Percentiles rank a stretch among this genome's conserved stretches.
These are phyloP conservation scores for Gastrophysa polygoni DNA, from an alignment of 2,888 invertebrate genomes.

Conservation along the genomic window DNA sequence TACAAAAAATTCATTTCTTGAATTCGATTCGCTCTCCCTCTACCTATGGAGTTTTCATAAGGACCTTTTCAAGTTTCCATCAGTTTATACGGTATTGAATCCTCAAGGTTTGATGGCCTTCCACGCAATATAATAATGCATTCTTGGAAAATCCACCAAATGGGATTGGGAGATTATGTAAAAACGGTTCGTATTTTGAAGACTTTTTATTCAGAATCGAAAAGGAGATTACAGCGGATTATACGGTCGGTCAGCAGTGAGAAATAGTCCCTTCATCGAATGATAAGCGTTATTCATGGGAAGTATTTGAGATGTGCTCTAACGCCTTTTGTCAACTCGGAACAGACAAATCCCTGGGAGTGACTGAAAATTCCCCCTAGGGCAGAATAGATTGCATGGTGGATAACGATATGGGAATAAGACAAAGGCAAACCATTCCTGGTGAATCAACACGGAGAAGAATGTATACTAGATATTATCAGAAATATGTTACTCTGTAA, in stretches of 20 bases:
- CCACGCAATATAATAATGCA: conserved; percentile 13
- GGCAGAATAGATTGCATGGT: neutral
- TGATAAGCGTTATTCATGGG: neutral
- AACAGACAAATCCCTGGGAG: neutral
- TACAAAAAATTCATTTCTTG: no score
- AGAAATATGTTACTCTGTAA: no score
- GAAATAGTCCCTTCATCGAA: neutral
- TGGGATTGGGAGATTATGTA: conserved; percentile 4
- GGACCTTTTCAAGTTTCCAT: neutral
- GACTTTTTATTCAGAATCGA: neutral
- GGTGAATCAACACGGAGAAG: neutral
- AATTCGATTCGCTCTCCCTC: no score
- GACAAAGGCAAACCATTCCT: neutral
- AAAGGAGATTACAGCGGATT: conserved; percentile 7
- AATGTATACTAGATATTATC: no score
- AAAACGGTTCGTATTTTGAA: conserved; percentile 2
- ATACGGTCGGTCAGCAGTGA: neutral
- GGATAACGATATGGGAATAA: neutral
- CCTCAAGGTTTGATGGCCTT: conserved; percentile 28
- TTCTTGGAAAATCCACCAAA: conserved; percentile 6
- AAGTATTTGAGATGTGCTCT: neutral
- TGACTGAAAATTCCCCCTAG: neutral
- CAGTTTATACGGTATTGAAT: conserved; percentile 25
- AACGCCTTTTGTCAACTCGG: neutral
- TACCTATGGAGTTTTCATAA: no score